Evolutionary conservation across 1,140 invertebrate species (phyloP), one percentile per base, ranked within the genome.

Genomic region (Platyura marginata): DNA sequence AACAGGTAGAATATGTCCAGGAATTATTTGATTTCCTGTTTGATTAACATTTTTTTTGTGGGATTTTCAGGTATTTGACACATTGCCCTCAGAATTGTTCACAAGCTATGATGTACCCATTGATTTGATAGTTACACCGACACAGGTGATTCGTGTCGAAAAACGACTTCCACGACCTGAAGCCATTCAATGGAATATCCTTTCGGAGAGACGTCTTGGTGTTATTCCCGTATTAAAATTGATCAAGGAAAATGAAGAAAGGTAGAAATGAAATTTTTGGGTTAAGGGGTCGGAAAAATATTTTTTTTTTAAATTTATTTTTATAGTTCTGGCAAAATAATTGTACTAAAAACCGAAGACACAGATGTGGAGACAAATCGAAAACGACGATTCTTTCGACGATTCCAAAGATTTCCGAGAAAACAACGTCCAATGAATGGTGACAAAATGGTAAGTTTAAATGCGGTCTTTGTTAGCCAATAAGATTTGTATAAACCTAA

Each of bases 91-190:
- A 1, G 66, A 75, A 34, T 55, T 90, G 47, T 85, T 88, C 51
- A 69, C 76, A 45, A 69, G 73, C 16, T 75, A 86, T 53, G 85
- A 89, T 63, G 71, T 87, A 13, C 78, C 81, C 36, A 76, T 88
- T 38, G 83, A 90, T 54, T 71, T 82, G 47, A 88, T 90, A 52
- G 68, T 88, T 41, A 88, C 84, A 10, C 82, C 82, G 35, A 84
- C 77, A 6, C 72, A 81, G 61, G 71, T 82, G 46, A 73, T 74
- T 42, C 63, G 70, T 48, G 63, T 74, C 32, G 52, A 64, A 2
- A 70, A 56, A 54, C 54, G 67, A 48, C 64, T 75, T 44, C 68
- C 72, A 20, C 75, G 77, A 46, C 81, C 83, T 3, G 56, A 51
- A 19, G 77, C 78, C 9, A 75, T 88, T 9, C 68, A 79, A 51